Evolutionary conservation across 2,888 invertebrate species (phyloP).

Genomic region (Lasioglossum oenotherae): DNA sequence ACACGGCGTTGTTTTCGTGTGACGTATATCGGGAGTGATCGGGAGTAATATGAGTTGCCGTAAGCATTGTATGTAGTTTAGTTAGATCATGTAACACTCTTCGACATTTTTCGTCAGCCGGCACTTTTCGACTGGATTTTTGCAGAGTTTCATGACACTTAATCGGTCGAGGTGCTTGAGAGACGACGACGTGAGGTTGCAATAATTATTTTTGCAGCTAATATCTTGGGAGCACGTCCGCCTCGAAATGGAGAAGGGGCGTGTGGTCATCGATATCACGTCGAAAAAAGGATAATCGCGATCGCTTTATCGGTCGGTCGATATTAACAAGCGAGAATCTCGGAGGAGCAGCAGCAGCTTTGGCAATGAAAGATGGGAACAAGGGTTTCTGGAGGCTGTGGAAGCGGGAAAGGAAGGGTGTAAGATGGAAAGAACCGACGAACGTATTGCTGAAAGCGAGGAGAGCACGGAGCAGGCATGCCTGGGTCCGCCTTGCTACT

Average conservation of each 20-base stretch:
- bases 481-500: slow-evolving; percentile 76
- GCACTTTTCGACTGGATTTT: background rate
- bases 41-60: background rate
- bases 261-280: background rate
- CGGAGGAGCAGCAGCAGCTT: slow-evolving; percentile 56
- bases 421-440: slow-evolving; percentile 57
- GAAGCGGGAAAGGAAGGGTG: slow-evolving; percentile 52
- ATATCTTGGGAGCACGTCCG: background rate
- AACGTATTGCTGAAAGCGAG: slow-evolving; percentile 69
- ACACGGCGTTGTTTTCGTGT: too few relatives aligned
- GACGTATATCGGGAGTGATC: too few relatives aligned
- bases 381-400: slow-evolving; percentile 57
- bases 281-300: slow-evolving; percentile 7
- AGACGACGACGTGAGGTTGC: background rate
- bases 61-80: background rate
- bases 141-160: background rate
- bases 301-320: slow-evolving; percentile 61
- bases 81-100: background rate
- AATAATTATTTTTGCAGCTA: slow-evolving; percentile 2
- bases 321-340: slow-evolving; percentile 54
- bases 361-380: slow-evolving; percentile 64
- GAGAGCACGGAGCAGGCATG: slow-evolving; percentile 73
- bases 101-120: too few relatives aligned
- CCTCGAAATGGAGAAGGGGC: background rate
- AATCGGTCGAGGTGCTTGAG: background rate